Percentiles rank a stretch among this genome's conserved stretches.
phyloP scores from a whole-genome alignment of 2,113 vertebrate species.

The Gymnarchus niloticus region DNA sequence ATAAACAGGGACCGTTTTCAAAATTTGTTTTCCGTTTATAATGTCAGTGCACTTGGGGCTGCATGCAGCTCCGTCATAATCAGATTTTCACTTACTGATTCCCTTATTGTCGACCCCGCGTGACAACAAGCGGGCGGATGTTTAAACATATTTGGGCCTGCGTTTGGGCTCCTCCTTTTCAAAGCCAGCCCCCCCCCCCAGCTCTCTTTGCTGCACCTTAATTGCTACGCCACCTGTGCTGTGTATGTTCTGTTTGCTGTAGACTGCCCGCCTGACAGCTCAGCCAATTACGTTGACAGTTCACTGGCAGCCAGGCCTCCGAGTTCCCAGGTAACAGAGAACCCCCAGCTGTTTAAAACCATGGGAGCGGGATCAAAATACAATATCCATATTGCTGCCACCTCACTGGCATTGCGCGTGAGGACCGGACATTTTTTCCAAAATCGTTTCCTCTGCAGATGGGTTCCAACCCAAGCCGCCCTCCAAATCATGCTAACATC shows the following conservation, averaged over 20 bases:
- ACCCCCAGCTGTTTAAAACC: background rate
- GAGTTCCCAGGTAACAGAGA: constrained; percentile 19
- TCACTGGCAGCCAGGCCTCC: background rate
- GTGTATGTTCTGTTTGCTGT: background rate
- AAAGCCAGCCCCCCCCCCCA: background rate
- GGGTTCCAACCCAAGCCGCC: no score
- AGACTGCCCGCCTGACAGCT: constrained; percentile 19
- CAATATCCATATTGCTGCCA: background rate
- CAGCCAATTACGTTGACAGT: constrained; percentile 28
- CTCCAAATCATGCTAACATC: background rate
- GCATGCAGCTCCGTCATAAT: background rate
- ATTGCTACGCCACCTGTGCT: constrained; percentile 4
- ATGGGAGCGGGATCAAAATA: constrained; percentile 23
- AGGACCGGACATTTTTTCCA: background rate
- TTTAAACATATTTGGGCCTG: background rate
- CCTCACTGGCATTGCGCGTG: background rate
- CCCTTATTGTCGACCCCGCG: background rate
- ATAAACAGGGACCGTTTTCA: background rate
- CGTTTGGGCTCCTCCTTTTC: background rate
- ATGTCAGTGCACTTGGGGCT: background rate
- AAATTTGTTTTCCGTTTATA: background rate
- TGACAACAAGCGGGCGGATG: background rate
- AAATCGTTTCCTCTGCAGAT: background rate
- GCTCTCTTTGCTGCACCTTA: constrained; percentile 12
- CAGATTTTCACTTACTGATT: background rate